A percentile compares a stretch with the other conserved stretches of the same genome.
Evolutionary conservation across 2,797 vertebrate species (phyloP).

Genomic region (Lerista edwardsae): DNA sequence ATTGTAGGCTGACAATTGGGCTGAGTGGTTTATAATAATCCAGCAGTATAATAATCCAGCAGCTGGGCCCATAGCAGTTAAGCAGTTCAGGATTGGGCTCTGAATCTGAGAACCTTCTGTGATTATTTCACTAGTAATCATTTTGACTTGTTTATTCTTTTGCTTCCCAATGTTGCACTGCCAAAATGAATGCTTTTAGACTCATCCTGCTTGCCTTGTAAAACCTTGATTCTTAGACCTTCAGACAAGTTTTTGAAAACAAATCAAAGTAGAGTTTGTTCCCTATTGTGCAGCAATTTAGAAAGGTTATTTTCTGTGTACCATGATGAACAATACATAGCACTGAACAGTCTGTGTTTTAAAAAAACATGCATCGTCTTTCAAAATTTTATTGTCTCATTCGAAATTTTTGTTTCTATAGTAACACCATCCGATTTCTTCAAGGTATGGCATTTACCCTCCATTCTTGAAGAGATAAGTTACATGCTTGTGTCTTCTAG

Average conservation of each 20-base stretch:
- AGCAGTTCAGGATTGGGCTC: no score
- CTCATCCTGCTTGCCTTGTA: not conserved
- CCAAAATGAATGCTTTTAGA: not conserved
- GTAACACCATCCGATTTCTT: slow-evolving; percentile 14
- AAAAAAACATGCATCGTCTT: not conserved
- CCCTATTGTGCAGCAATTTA: not conserved
- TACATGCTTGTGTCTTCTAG: not conserved
- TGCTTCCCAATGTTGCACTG: not conserved
- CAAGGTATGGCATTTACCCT: not conserved
- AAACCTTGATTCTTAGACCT: not conserved
- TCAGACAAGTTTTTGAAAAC: not conserved
- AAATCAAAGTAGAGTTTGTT: not conserved
- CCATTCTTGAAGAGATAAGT: slow-evolving; percentile 16
- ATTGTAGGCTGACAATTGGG: no score
- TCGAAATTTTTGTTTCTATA: slow-evolving; percentile 15
- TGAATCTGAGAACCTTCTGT: not conserved
- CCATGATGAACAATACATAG: slow-evolving; percentile 6
- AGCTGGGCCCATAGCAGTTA: no score
- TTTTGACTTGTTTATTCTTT: not conserved
- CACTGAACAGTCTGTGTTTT: not conserved
- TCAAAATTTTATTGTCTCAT: not conserved
- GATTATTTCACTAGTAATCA: not conserved
- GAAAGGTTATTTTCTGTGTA: not conserved
- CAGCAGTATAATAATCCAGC: no score
- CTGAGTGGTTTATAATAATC: no score